Evolutionary conservation across 2,113 vertebrate genomes (phyloP).

Genomic region (Istiophorus platypterus): DNA sequence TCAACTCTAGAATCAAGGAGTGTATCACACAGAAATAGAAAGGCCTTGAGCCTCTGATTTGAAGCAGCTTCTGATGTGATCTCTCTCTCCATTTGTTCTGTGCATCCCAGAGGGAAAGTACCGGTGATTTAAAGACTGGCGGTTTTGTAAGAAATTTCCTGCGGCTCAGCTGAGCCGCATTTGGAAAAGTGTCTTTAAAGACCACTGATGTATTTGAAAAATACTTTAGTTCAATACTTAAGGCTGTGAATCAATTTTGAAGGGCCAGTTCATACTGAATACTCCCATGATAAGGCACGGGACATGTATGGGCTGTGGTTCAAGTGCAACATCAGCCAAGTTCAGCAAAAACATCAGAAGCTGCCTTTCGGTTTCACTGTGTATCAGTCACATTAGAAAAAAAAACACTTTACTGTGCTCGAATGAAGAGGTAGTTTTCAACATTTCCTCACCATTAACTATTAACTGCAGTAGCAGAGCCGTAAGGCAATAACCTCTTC

Average conservation of each 20-base stretch:
- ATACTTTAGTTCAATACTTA: not conserved
- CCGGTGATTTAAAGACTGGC: constrained; percentile 29
- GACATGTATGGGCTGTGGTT: constrained; percentile 23
- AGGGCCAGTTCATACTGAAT: constrained; percentile 19
- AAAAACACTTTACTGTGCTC: not conserved
- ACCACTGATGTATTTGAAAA: not conserved
- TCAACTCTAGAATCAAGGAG: constrained; percentile 45
- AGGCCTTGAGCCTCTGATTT: constrained; percentile 31
- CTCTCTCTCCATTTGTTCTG: not conserved
- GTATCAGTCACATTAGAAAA: not conserved
- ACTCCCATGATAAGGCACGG: constrained; percentile 51
- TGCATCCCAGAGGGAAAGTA: constrained; percentile 22
- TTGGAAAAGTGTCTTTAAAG: constrained; percentile 18
- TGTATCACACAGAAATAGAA: not conserved
- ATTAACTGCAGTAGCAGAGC: constrained; percentile 30
- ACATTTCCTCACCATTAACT: too few species aligned
- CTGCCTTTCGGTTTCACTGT: constrained; percentile 52
- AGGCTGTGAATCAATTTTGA: constrained; percentile 4
- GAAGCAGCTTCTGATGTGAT: constrained; percentile 34
- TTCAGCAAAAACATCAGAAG: constrained; percentile 40
- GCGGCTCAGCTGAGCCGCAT: constrained; percentile 20
- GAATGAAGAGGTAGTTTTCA: constrained; percentile 28
- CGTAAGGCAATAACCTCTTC: constrained; percentile 63
- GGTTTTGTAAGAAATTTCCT: constrained; percentile 31
- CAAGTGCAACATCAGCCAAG: constrained; percentile 27